These are phyloP conservation scores for Ectropis grisescens DNA, from an alignment of 1,140 invertebrate genomes.

Conservation along the genomic window DNA sequence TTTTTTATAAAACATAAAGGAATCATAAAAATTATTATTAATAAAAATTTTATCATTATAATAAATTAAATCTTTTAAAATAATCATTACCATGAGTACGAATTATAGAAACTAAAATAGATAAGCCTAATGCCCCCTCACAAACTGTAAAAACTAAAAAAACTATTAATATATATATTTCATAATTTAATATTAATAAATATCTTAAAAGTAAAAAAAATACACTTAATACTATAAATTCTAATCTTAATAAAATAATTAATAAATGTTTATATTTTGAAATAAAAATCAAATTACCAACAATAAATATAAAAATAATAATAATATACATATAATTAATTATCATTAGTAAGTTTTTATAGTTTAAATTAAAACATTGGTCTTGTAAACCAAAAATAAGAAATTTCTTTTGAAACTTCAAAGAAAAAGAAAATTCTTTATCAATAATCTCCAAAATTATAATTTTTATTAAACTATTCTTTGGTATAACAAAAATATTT, in stretches of 20 bases:
- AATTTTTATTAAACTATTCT: conserved; percentile 71
- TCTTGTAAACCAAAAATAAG: conserved; percentile 73
- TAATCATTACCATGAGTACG: conserved; percentile 71
- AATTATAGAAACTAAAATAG: conserved; percentile 71
- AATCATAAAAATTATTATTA: conserved; percentile 52
- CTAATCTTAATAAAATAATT: conserved; percentile 72
- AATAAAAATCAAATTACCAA: conserved; percentile 56
- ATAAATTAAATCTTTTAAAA: conserved; percentile 69
- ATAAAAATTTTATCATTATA: conserved; percentile 67
- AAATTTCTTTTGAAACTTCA: conserved; percentile 66
- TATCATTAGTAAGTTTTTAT: conserved; percentile 61
- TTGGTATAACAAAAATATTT: conserved; percentile 61
- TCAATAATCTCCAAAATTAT: conserved; percentile 74
- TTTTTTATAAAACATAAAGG: conserved; percentile 45
- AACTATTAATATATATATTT: conserved; percentile 71
- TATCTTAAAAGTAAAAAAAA: conserved; percentile 65
- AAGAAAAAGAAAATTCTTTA: conserved; percentile 66
- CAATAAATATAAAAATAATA: conserved; percentile 51
- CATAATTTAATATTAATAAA: conserved; percentile 57
- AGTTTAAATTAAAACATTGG: conserved; percentile 73
- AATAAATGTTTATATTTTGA: conserved; percentile 71
- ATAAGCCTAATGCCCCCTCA: conserved; percentile 71
- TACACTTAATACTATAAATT: conserved; percentile 70
- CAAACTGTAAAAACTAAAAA: conserved; percentile 73
- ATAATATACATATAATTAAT: conserved; percentile 28